These are phyloP conservation scores for Pseudomyrmex gracilis DNA, from an alignment of 1,140 invertebrate genomes.

Conservation along the genomic window DNA sequence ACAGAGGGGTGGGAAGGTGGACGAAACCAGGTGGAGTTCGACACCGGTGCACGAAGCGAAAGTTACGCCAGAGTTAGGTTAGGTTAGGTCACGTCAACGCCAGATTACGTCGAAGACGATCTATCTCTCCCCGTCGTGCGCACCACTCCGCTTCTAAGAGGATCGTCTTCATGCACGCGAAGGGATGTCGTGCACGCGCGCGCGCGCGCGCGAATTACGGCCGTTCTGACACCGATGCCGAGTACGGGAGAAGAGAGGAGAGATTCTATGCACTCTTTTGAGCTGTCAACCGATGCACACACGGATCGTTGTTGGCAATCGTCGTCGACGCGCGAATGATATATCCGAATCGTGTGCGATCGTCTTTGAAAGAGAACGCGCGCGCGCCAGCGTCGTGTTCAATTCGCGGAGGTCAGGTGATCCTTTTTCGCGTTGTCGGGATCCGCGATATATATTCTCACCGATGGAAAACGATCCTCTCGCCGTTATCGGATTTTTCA, in stretches of 20 bases:
- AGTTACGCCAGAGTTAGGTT: conserved; percentile 70
- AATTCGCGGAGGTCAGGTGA: conserved; percentile 21
- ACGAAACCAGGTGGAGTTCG: conserved; percentile 24
- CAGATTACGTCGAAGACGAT: conserved; percentile 75
- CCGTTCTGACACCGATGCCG: not conserved
- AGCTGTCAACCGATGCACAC: conserved; percentile 23
- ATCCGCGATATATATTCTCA: not conserved
- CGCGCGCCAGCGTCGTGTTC: not conserved
- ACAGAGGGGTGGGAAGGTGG: not conserved
- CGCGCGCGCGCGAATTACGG: conserved; percentile 35
- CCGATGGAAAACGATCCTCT: conserved; percentile 31
- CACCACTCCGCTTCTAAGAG: not conserved
- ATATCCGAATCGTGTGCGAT: conserved; percentile 12
- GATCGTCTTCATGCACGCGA: conserved; percentile 28
- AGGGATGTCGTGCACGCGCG: conserved; percentile 11
- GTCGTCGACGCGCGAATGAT: conserved; percentile 6
- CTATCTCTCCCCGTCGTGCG: conserved; percentile 64
- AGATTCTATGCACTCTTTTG: not conserved
- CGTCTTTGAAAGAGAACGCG: conserved; percentile 36
- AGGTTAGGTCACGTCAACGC: conserved; percentile 74
- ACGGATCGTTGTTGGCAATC: conserved; percentile 1
- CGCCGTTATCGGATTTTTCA: conserved; percentile 44
- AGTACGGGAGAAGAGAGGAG: not conserved
- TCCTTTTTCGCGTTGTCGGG: conserved; percentile 6
- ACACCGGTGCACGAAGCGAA: conserved; percentile 60